phyloP scores from a whole-genome alignment of 2,797 vertebrate species.

The Molossus molossus region DNA sequence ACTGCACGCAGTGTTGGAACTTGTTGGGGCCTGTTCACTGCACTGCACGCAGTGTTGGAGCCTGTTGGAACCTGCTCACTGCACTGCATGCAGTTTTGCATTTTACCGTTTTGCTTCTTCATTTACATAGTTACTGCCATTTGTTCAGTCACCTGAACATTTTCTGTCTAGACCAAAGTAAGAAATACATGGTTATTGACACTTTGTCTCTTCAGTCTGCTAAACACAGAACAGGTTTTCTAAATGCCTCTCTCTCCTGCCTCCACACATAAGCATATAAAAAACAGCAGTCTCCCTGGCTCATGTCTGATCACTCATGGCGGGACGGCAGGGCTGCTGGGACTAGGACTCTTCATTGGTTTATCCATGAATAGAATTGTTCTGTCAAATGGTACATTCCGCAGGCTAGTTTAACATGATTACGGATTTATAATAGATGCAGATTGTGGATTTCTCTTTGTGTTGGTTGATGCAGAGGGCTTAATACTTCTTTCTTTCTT shows the following conservation, averaged over 20 bases:
- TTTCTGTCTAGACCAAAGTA: slow-evolving; percentile 28
- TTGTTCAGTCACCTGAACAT: slow-evolving; percentile 56
- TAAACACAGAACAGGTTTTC: slow-evolving; percentile 30
- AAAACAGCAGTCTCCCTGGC: neutral
- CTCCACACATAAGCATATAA: neutral
- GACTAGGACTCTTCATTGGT: neutral
- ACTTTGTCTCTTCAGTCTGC: slow-evolving; percentile 40
- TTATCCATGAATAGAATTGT: slow-evolving; percentile 29
- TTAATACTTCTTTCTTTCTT: neutral
- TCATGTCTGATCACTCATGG: neutral
- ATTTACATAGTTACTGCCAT: slow-evolving; percentile 54
- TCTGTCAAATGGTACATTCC: neutral
- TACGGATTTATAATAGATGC: neutral
- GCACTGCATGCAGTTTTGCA: neutral
- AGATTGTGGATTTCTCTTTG: neutral
- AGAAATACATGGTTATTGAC: slow-evolving; percentile 34
- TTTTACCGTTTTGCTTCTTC: neutral
- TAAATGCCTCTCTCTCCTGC: neutral
- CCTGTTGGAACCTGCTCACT: neutral
- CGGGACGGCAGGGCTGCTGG: neutral
- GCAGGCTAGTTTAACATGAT: neutral
- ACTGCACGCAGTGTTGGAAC: no score
- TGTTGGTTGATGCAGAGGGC: neutral
- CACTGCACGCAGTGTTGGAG: no score
- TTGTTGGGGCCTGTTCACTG: no score